These are phyloP conservation scores for Tylochromis polylepis DNA, from an alignment of 2,113 vertebrate species.

Conservation along the genomic window DNA sequence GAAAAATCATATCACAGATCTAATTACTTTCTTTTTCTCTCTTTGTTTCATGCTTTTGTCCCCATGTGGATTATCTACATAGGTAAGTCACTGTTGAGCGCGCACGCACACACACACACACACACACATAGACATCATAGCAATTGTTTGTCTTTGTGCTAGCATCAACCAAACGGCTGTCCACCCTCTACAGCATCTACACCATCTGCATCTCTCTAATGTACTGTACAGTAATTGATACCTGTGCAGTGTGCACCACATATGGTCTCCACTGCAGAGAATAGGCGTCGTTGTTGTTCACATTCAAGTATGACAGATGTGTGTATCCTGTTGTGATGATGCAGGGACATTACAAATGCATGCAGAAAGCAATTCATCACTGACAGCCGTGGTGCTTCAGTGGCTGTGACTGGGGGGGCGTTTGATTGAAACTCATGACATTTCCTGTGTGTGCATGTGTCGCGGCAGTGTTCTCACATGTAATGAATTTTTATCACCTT, in stretches of 20 bases:
- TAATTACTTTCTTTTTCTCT: slow-evolving; percentile 19
- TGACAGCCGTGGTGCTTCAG: not conserved
- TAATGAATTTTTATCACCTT: slow-evolving; percentile 19
- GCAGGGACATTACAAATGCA: not conserved
- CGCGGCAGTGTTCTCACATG: not conserved
- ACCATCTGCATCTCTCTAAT: slow-evolving; percentile 28
- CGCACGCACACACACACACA: not conserved
- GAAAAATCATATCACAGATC: slow-evolving; percentile 1
- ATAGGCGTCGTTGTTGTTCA: not conserved
- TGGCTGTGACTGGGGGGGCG: not conserved
- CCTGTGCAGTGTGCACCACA: not conserved
- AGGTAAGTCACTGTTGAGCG: slow-evolving; percentile 48
- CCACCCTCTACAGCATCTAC: not conserved
- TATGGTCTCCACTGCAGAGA: not conserved
- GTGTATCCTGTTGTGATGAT: not conserved
- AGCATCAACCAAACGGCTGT: not conserved
- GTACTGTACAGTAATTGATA: slow-evolving; percentile 1
- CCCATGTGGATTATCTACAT: slow-evolving; percentile 19
- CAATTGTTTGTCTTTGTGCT: not conserved
- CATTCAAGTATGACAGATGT: slow-evolving; percentile 28
- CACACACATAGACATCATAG: not conserved
- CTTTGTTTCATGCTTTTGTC: slow-evolving; percentile 30
- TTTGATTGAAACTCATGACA: slow-evolving; percentile 13
- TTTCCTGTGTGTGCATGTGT: not conserved
- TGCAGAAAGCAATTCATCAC: slow-evolving; percentile 28